Percentiles rank a stretch among this genome's conserved stretches.
These are phyloP conservation scores for Machaerirhynchus nigripectus DNA, from an alignment of 2,113 vertebrate genomes.

Conservation along the genomic window DNA sequence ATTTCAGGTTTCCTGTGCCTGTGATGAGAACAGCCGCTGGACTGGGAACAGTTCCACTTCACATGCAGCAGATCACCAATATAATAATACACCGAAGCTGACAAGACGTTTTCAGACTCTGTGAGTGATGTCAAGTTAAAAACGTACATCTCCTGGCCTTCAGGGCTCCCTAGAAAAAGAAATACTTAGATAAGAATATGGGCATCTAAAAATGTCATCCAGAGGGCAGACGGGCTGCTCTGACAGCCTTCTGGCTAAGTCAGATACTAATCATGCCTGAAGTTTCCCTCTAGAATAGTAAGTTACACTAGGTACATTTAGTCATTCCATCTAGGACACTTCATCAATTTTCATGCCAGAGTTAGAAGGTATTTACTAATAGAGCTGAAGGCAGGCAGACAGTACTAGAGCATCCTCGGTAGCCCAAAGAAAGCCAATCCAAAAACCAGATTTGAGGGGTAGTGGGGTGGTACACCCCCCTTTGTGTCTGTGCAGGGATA, in stretches of 20 bases:
- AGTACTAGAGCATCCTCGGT: neutral
- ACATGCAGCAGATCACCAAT: conserved; percentile 76
- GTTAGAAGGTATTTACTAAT: neutral
- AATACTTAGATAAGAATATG: neutral
- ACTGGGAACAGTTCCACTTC: conserved; percentile 60
- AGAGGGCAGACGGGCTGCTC: neutral
- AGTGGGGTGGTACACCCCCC: neutral
- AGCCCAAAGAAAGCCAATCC: neutral
- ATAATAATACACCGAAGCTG: conserved; percentile 87
- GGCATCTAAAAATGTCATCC: neutral
- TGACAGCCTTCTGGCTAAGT: neutral
- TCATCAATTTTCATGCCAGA: neutral
- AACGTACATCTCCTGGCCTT: conserved; percentile 77
- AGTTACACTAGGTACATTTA: neutral
- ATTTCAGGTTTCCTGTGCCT: conserved; percentile 60
- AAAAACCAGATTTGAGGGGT: neutral
- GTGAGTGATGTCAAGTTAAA: conserved; percentile 94
- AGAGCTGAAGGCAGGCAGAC: neutral
- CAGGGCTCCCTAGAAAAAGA: conserved; percentile 72
- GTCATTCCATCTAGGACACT: neutral
- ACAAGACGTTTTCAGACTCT: conserved; percentile 89
- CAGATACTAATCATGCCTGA: neutral
- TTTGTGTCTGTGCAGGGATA: neutral
- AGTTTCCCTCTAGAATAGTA: neutral
- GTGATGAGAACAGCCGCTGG: conserved; percentile 55